Percentiles rank a stretch among this genome's conserved stretches.
Evolutionary conservation across 2,113 vertebrate genomes (phyloP).

Genomic region (Alectura lathami): DNA sequence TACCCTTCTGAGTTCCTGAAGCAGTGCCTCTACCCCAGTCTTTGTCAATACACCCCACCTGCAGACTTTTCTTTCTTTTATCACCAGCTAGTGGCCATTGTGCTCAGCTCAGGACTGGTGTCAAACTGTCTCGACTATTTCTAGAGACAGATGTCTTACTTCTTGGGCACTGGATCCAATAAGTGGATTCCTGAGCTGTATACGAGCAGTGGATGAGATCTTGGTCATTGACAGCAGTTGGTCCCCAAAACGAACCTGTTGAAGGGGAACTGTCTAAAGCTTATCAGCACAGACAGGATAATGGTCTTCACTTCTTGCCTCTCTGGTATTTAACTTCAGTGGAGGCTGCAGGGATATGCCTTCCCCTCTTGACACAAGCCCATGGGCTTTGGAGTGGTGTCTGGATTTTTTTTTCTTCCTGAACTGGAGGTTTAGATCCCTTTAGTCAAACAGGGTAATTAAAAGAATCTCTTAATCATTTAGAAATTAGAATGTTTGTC

Average conservation of each 20-base stretch:
- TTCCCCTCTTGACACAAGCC: background rate
- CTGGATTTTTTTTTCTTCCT: background rate
- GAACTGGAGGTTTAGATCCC: background rate
- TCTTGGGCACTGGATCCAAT: background rate
- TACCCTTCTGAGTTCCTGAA: no score
- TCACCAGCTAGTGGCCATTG: background rate
- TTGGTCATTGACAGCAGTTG: background rate
- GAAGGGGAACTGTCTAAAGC: background rate
- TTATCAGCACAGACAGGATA: background rate
- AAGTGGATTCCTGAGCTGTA: background rate
- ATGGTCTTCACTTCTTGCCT: background rate
- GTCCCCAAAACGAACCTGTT: background rate
- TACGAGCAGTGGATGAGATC: background rate
- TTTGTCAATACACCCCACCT: background rate
- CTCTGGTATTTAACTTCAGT: background rate
- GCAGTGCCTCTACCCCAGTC: no score
- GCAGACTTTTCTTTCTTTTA: background rate
- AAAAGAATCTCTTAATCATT: background rate
- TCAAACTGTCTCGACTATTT: no score
- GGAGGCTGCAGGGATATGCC: background rate
- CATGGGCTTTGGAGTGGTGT: background rate
- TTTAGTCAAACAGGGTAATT: background rate
- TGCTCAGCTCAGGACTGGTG: background rate
- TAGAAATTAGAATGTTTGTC: background rate
- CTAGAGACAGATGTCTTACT: background rate